Conservation (phyloP, 1,140 invertebrate genomes). For the Tribolium castaneum region DNA sequence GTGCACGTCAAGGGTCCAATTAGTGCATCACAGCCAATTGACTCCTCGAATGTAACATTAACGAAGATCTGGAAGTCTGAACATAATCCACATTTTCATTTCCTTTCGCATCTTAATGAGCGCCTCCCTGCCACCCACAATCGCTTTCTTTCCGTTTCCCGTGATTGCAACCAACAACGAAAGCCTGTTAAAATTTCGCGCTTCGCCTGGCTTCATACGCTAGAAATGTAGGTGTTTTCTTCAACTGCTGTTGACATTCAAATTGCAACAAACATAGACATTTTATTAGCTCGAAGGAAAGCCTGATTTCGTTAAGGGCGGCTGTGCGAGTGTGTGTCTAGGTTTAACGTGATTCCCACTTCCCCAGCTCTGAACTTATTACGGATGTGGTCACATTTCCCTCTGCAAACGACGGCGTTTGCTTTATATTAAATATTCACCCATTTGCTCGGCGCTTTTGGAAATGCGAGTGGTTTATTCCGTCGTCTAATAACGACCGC, state of each 20-base stretch:
- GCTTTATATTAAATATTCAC: slow-evolving; percentile 43
- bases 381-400: slow-evolving; percentile 41
- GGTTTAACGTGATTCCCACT: slow-evolving; percentile 14
- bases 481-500: slow-evolving; percentile 7
- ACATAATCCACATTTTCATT: slow-evolving; percentile 42
- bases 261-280: not conserved
- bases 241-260: not conserved
- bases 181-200: slow-evolving; percentile 45
- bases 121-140: slow-evolving; percentile 2
- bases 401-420: slow-evolving; percentile 36
- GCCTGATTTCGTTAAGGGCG: not conserved
- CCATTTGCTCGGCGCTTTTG: slow-evolving; percentile 37
- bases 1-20: slow-evolving; percentile 23
- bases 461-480: slow-evolving; percentile 4
- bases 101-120: slow-evolving; percentile 34
- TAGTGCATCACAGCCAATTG: slow-evolving; percentile 33
- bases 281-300: not conserved
- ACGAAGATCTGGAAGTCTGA: slow-evolving; percentile 24
- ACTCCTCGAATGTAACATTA: slow-evolving; percentile 38
- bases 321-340: not conserved
- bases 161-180: slow-evolving; percentile 38
- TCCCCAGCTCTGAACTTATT: slow-evolving; percentile 24
- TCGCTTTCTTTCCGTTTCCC: slow-evolving; percentile 37
- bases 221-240: not conserved
- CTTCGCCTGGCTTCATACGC: not conserved